phyloP scores from a whole-genome alignment of 1,140 invertebrate species.

The Penaeus chinensis region DNA sequence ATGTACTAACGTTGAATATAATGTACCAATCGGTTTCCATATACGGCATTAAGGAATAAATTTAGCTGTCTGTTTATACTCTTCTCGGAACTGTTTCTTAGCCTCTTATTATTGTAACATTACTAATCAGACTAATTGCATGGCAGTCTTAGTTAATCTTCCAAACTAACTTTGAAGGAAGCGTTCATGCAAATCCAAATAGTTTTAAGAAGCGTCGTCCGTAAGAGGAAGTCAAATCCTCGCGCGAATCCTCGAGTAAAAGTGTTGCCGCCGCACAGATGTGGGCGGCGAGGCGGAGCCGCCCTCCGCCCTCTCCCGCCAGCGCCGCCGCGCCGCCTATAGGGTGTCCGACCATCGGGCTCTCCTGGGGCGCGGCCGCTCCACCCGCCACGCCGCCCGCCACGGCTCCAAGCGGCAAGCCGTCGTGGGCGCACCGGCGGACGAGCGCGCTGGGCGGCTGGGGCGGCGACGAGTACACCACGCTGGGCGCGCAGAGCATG shows the following conservation, averaged over 20 bases:
- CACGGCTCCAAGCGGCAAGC: constrained; percentile 37
- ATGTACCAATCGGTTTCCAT: too few species aligned
- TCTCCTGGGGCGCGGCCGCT: neutral
- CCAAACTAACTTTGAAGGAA: too few species aligned
- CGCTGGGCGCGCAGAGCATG: constrained; percentile 29
- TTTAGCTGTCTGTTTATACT: too few species aligned
- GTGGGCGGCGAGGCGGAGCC: neutral
- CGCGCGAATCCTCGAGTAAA: too few species aligned
- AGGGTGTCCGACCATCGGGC: neutral
- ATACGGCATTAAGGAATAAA: too few species aligned
- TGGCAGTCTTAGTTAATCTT: too few species aligned
- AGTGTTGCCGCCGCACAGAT: neutral
- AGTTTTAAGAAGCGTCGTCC: too few species aligned
- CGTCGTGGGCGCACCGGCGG: constrained; percentile 36
- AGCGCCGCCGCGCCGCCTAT: neutral
- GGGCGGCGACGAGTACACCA: constrained; percentile 38
- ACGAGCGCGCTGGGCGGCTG: constrained; percentile 34
- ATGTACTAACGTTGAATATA: neutral
- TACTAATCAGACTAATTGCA: too few species aligned
- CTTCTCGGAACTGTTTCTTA: too few species aligned
- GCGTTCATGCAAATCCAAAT: too few species aligned
- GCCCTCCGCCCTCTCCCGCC: neutral
- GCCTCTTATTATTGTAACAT: too few species aligned
- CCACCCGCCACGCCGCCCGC: constrained; percentile 33
- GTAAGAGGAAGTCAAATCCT: too few species aligned